Base-by-base conservation (phyloP, 2,113 vertebrate genomes). In the Prochilodus magdalenae region DNA sequence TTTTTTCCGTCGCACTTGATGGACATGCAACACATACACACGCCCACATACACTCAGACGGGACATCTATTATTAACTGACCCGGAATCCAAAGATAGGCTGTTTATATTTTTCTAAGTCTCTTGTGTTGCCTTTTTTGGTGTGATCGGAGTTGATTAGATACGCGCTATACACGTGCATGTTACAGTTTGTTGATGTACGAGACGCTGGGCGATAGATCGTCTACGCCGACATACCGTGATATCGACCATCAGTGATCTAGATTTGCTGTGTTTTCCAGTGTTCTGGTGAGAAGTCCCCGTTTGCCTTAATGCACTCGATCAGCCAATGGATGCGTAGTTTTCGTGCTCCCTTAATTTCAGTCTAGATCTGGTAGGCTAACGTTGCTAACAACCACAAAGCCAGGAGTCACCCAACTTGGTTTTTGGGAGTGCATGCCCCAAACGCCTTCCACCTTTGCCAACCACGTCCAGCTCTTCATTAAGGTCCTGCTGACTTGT, bases 1-100 rank as follows among this genome's bases (percentile, higher is more conserved):
- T 83, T 78, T 29, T 27, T 78, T 26, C 24, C 26, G 11, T 24
- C 6, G 2, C n/a, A 26, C 22, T 26, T 76, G 83, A 80, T 76
- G 79, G 60, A 73, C 67, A 53, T 83, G 84, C 73, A 69, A 59
- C 72, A 49, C 72, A 69, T n/a, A 36, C 36, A 36, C 36, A 36
- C 36, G 36, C 36, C 36, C 20, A 55, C 53, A 22, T 55, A 22
- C 73, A 63, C 86, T 82, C 67, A 75, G 82, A 57, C 65, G 77
- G 85, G 76, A 83, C 85, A 86, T 88, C 87, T 90, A 89, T 92
- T 89, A 88, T 91, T 89, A 86, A 84, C 87, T 83, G 82, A 81
- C 65, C 86, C 83, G 79, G 79, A 85, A 86, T 89, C 87, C 86
- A 88, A 87, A 89, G 85, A 87, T 87, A 89, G 88, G 80, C 73